Evolutionary conservation across 2,888 invertebrate species (phyloP).

Genomic region (Bugulina stolonifera): DNA sequence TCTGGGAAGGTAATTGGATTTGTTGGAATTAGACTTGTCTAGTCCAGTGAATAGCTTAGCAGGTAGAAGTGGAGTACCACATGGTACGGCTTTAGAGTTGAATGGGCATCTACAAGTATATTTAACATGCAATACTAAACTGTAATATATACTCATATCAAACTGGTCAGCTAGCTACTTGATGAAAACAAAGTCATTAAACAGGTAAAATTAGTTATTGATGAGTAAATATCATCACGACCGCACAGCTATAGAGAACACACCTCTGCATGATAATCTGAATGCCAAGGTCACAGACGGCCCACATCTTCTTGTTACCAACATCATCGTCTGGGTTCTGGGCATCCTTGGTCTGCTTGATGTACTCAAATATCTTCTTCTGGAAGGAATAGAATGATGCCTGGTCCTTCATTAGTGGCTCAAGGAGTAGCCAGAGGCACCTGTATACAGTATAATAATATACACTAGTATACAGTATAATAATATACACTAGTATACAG

Average conservation of each 20-base stretch:
- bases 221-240: too few relatives aligned
- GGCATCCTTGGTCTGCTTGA: constrained; percentile 89
- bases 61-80: constrained; percentile 41
- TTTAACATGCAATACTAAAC: background rate
- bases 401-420: constrained; percentile 89
- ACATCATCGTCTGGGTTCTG: constrained; percentile 74
- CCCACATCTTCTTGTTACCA: constrained; percentile 90
- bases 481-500: background rate
- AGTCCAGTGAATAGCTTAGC: constrained; percentile 59
- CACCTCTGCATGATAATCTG: constrained; percentile 82
- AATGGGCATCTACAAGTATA: constrained; percentile 8
- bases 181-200: too few relatives aligned
- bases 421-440: constrained; percentile 88
- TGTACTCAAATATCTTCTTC: constrained; percentile 82
- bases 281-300: constrained; percentile 88
- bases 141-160: too few relatives aligned
- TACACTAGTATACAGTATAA: too few relatives aligned
- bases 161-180: too few relatives aligned
- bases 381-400: constrained; percentile 93
- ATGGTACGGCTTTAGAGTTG: constrained; percentile 21
- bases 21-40: constrained; percentile 42
- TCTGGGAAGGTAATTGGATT: constrained; percentile 46
- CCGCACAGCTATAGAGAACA: constrained; percentile 66
- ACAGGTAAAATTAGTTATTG: too few relatives aligned
- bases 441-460: too few relatives aligned